These are phyloP conservation scores for Notothenia coriiceps DNA, from an alignment of 2,113 vertebrate species.

Conservation along the genomic window DNA sequence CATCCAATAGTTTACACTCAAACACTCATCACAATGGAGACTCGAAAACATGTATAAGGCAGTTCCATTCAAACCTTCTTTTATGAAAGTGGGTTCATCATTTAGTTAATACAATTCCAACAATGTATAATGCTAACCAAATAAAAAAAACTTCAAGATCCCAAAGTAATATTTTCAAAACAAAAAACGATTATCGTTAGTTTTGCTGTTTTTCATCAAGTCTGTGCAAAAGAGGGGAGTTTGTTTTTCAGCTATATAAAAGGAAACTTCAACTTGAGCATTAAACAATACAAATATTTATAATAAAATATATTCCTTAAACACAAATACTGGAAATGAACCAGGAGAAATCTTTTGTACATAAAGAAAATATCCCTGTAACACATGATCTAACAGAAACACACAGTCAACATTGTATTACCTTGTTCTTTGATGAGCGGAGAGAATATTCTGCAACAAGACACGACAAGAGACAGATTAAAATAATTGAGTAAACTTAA, in stretches of 20 bases:
- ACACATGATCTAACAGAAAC: background rate
- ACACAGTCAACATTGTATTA: slow-evolving; percentile 70
- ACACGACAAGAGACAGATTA: slow-evolving; percentile 20
- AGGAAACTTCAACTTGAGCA: background rate
- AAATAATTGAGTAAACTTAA: background rate
- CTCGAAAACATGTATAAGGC: background rate
- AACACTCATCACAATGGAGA: background rate
- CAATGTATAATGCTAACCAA: too few relatives aligned
- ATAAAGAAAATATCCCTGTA: background rate
- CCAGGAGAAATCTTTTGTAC: background rate
- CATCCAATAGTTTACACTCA: background rate
- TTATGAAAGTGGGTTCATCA: too few relatives aligned
- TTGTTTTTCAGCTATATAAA: background rate
- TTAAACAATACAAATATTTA: background rate
- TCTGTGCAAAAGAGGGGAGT: background rate
- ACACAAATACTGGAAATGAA: background rate
- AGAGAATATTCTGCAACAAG: slow-evolving; percentile 90
- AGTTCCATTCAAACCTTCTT: too few relatives aligned
- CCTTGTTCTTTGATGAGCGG: slow-evolving; percentile 92
- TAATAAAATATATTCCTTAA: background rate
- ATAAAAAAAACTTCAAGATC: too few relatives aligned
- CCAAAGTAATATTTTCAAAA: too few relatives aligned
- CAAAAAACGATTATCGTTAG: too few relatives aligned
- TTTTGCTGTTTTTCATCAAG: background rate
- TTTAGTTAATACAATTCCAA: too few relatives aligned